phyloP scores from a whole-genome alignment of 2,113 vertebrate species.

The Spheniscus mendiculus region DNA sequence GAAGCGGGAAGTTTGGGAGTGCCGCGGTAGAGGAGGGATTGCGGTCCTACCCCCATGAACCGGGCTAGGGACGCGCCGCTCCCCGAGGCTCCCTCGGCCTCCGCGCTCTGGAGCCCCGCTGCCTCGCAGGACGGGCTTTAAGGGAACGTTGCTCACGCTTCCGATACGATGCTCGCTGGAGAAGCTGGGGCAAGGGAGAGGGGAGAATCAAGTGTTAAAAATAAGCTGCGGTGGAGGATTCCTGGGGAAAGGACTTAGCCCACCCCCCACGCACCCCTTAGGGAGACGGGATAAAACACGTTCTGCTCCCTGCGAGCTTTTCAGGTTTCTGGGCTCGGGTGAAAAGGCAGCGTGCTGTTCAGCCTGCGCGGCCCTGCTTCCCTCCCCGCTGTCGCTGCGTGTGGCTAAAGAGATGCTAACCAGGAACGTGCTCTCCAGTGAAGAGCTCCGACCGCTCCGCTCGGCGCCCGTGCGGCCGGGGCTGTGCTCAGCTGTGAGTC shows the following conservation, averaged over 20 bases:
- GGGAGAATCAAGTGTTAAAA: not conserved
- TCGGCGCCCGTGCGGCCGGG: not conserved
- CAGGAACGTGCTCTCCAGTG: not conserved
- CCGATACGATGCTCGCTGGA: not conserved
- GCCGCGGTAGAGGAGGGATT: not conserved
- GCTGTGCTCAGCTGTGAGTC: not conserved
- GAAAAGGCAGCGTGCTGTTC: not conserved
- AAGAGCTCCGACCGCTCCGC: not conserved
- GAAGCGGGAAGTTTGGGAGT: not conserved
- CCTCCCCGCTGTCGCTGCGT: not conserved
- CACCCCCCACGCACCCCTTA: no score
- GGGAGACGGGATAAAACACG: rapidly evolving
- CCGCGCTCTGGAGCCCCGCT: not conserved
- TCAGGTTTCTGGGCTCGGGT: not conserved
- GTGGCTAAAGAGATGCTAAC: not conserved
- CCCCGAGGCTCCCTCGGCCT: not conserved
- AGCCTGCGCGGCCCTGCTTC: not conserved
- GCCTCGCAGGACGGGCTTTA: not conserved
- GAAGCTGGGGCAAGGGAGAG: not conserved
- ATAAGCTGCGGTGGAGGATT: not conserved
- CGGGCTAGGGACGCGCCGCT: not conserved
- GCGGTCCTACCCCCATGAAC: rapidly evolving
- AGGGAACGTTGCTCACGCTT: not conserved
- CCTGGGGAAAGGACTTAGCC: not conserved
- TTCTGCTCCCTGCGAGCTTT: not conserved